Evolutionary conservation across 2,888 invertebrate species (phyloP).

Genomic region (Agonopterix subpropinquella): DNA sequence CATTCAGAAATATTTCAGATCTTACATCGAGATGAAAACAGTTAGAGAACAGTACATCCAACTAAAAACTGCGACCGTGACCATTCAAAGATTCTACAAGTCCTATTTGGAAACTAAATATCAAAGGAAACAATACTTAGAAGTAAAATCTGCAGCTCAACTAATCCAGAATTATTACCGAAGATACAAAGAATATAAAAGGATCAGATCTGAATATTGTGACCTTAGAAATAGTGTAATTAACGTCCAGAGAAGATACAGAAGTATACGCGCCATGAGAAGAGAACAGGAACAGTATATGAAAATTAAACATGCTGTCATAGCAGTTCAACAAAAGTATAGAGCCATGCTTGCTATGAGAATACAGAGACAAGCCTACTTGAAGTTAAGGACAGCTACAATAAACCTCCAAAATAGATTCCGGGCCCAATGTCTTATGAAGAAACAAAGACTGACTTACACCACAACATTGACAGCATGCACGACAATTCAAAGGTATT

Average conservation of each 20-base stretch:
- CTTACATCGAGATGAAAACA: constrained; percentile 40
- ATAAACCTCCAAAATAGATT: constrained; percentile 44
- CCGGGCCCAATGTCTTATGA: constrained; percentile 44
- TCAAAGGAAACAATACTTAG: constrained; percentile 26
- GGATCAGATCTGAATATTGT: constrained; percentile 40
- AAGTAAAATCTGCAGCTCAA: constrained; percentile 26
- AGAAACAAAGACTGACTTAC: constrained; percentile 44
- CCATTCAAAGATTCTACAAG: constrained; percentile 41
- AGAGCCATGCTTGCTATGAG: constrained; percentile 44
- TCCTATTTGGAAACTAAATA: constrained; percentile 33
- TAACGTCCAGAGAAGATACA: constrained; percentile 57
- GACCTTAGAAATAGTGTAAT: constrained; percentile 43
- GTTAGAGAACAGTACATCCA: constrained; percentile 34
- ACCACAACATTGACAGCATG: constrained; percentile 40
- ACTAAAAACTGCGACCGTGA: constrained; percentile 31
- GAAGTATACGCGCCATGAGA: constrained; percentile 43
- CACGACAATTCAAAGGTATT: constrained; percentile 54
- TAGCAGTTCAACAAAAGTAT: constrained; percentile 53
- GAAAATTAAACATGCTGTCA: constrained; percentile 29
- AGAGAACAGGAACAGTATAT: constrained; percentile 40
- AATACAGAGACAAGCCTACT: constrained; percentile 33
- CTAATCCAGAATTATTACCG: constrained; percentile 38
- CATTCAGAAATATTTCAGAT: constrained; percentile 50
- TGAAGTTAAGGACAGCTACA: constrained; percentile 23
- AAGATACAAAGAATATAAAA: constrained; percentile 30